phyloP scores from a whole-genome alignment of 2,888 invertebrate species.

The Argyra leucocephala region DNA sequence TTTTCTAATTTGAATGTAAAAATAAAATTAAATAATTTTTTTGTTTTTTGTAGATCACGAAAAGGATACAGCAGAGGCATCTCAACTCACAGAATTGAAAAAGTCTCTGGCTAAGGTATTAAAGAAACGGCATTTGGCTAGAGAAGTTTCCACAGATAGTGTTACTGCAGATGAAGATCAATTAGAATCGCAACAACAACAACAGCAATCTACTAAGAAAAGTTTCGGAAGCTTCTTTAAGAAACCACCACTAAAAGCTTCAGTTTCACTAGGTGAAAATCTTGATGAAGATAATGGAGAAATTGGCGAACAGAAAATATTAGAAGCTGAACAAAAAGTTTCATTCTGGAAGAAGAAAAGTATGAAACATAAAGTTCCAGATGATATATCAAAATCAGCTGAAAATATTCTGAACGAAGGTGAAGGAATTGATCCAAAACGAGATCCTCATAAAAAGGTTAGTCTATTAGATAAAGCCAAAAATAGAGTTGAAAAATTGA shows the following conservation, averaged over 20 bases:
- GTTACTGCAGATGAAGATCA: not conserved
- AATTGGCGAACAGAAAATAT: no score
- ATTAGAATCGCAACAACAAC: not conserved
- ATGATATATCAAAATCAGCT: not conserved
- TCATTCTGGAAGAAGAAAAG: not conserved
- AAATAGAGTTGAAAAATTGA: not conserved
- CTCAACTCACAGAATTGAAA: not conserved
- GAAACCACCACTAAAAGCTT: not conserved
- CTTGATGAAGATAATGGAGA: not conserved
- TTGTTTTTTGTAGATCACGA: not conserved
- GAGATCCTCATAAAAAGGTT: not conserved
- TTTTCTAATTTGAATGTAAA: not conserved
- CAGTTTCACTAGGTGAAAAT: not conserved
- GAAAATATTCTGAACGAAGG: not conserved
- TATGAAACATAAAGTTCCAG: not conserved
- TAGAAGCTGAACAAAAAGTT: not conserved
- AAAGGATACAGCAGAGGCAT: not conserved
- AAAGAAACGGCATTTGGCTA: not conserved
- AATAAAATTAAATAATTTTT: not conserved
- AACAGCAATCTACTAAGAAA: not conserved
- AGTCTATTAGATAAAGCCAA: not conserved
- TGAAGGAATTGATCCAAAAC: not conserved
- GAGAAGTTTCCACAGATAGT: not conserved
- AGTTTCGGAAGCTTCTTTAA: not conserved
- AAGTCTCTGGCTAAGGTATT: not conserved